A percentile compares a stretch with the other conserved stretches of the same genome.
Conservation (phyloP, 1,140 invertebrate genomes). For the Drosophila prosaltans region DNA sequence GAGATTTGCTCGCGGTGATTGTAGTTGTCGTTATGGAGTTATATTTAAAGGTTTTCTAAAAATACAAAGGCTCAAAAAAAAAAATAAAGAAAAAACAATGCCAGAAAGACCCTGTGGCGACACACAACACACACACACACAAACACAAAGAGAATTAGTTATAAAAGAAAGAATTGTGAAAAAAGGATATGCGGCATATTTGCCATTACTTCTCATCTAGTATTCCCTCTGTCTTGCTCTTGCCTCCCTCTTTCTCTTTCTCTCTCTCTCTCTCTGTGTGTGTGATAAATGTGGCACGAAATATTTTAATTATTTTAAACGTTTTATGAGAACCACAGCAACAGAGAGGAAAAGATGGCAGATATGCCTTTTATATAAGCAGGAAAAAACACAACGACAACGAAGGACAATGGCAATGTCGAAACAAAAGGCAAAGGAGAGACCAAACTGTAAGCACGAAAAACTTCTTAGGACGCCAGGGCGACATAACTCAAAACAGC, state of each 20-base stretch:
- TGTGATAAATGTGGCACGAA: constrained; percentile 81
- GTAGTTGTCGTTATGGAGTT: constrained; percentile 51
- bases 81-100: constrained; percentile 48
- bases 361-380: constrained; percentile 54
- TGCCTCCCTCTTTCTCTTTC: not conserved
- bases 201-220: constrained; percentile 53
- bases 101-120: constrained; percentile 32
- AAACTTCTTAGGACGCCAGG: constrained; percentile 37
- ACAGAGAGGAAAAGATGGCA: constrained; percentile 38
- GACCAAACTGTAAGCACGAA: constrained; percentile 29
- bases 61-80: constrained; percentile 57
- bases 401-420: constrained; percentile 62
- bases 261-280: constrained; percentile 28
- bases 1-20: constrained; percentile 79
- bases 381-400: constrained; percentile 45
- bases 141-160: constrained; percentile 74
- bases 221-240: not conserved
- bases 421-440: constrained; percentile 67
- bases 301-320: constrained; percentile 83
- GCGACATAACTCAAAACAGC: constrained; percentile 77
- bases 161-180: constrained; percentile 55
- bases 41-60: constrained; percentile 74
- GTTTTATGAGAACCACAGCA: constrained; percentile 73
- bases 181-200: constrained; percentile 74
- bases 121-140: constrained; percentile 3